phyloP scores from a whole-genome alignment of 2,888 invertebrate species.

The Euplagia quadripunctaria region DNA sequence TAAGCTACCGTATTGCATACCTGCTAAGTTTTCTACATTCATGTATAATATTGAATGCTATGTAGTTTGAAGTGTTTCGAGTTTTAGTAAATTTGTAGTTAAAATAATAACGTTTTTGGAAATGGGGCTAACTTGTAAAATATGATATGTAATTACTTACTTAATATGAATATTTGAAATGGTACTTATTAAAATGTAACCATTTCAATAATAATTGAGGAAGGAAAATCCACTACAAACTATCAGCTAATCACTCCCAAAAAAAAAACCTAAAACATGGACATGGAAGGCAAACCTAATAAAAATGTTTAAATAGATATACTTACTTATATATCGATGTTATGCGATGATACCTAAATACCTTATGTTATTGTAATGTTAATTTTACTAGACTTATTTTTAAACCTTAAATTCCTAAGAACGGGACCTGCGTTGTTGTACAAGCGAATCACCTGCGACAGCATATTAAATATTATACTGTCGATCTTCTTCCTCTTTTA shows the following conservation, averaged over 20 bases:
- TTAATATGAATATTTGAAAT: neutral
- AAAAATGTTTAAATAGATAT: too few relatives aligned
- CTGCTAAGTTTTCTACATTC: constrained; percentile 4
- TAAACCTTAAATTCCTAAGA: neutral
- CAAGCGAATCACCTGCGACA: neutral
- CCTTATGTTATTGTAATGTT: neutral
- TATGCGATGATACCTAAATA: too few relatives aligned
- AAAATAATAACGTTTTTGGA: neutral
- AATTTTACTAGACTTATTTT: neutral
- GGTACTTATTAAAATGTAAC: neutral
- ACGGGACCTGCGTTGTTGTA: neutral
- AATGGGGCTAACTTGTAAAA: too few relatives aligned
- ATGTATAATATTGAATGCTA: constrained; percentile 1
- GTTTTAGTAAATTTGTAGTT: constrained; percentile 1
- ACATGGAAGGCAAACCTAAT: too few relatives aligned
- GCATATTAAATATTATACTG: neutral
- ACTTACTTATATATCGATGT: too few relatives aligned
- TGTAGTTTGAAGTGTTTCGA: neutral
- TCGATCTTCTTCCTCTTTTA: neutral
- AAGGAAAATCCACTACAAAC: too few relatives aligned
- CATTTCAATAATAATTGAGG: too few relatives aligned
- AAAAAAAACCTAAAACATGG: too few relatives aligned
- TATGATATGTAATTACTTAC: neutral
- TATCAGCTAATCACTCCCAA: too few relatives aligned
- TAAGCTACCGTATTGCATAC: constrained; percentile 10